Evolutionary conservation across 2,888 invertebrate species (phyloP), one percentile per base, ranked within the genome.

Genomic region (Celastrina argiolus): DNA sequence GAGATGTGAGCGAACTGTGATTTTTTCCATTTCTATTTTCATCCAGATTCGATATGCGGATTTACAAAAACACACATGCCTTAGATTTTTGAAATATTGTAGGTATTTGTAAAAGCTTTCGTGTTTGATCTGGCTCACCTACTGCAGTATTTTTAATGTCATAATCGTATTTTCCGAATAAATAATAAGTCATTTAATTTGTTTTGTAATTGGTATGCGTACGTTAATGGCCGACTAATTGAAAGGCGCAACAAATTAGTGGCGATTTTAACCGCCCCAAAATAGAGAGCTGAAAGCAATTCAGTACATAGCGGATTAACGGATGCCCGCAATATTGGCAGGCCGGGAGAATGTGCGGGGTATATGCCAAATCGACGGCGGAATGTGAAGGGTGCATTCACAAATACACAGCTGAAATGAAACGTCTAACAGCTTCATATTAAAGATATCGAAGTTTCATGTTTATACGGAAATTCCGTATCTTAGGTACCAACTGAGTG

Each of bases 271-370:
- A 65, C 59, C 31, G 58, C 58, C 18, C 31, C 41, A 42, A 65
- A 31, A 58, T 58, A 12, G 65, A 65, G 66, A 65, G 59, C 65
- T 65, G 69, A 61, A 66, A 65, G 66, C 64, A 59, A 39, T 14
- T 58, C 41, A 56, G 66, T 74, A 74, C 73, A 75, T 79, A 68
- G 72, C 69, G 75, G 79, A 78, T 82, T 80, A 81, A 71, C 69
- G 71, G 67, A 72, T 76, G 71, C 71, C 72, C 67, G 74, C 76
- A 77, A 78, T 79, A 81, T 82, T 74, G 75, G 72, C 70, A 68
- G 70, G 74, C 56, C 31, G 36, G 58, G 26, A 65, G 70, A 42
- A 28, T 42, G 56, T 36, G 51, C 51, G 22, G 36, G 65, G 7
- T 58, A 31, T 65, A 41, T 58, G 65, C 58, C 65, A 59, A 58